Conservation (phyloP, 2,113 vertebrate species). For the Corvus hawaiiensis region DNA sequence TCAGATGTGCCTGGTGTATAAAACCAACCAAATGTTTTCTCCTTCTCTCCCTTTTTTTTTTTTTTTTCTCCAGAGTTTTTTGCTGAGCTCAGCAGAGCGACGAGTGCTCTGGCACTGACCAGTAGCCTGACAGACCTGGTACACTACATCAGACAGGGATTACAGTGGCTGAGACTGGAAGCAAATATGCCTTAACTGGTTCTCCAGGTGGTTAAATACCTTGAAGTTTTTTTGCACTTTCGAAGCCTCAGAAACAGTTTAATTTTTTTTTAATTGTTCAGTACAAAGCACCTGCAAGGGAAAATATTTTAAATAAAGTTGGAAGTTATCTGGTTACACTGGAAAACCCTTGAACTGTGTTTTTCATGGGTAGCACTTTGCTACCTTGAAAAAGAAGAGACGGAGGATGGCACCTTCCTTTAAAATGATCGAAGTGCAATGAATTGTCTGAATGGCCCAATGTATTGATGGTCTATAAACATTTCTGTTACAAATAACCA, state of each 20-base stretch:
- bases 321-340: slow-evolving; percentile 51
- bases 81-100: slow-evolving; percentile 75
- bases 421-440: slow-evolving; percentile 64
- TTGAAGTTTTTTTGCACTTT: slow-evolving; percentile 74
- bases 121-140: slow-evolving; percentile 84
- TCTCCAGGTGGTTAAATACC: slow-evolving; percentile 26
- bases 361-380: neutral
- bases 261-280: neutral
- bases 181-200: slow-evolving; percentile 70
- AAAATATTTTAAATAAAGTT: neutral
- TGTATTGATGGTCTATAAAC: slow-evolving; percentile 69
- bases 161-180: slow-evolving; percentile 85
- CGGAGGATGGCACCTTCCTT: slow-evolving; percentile 49
- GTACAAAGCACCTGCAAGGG: slow-evolving; percentile 41
- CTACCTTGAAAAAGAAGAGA: neutral
- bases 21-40: slow-evolving; percentile 24
- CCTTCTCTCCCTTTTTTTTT: neutral
- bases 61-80: slow-evolving; percentile 77
- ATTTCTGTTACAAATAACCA: slow-evolving; percentile 71
- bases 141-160: slow-evolving; percentile 81
- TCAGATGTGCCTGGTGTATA: neutral
- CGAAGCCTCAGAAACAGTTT: slow-evolving; percentile 60
- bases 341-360: slow-evolving; percentile 20
- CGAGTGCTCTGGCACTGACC: slow-evolving; percentile 77
- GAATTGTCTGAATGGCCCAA: slow-evolving; percentile 23